Percentiles rank a stretch among this genome's conserved stretches.
Conservation (phyloP, 2,888 invertebrate species). For the Dermolepida albohirtum region DNA sequence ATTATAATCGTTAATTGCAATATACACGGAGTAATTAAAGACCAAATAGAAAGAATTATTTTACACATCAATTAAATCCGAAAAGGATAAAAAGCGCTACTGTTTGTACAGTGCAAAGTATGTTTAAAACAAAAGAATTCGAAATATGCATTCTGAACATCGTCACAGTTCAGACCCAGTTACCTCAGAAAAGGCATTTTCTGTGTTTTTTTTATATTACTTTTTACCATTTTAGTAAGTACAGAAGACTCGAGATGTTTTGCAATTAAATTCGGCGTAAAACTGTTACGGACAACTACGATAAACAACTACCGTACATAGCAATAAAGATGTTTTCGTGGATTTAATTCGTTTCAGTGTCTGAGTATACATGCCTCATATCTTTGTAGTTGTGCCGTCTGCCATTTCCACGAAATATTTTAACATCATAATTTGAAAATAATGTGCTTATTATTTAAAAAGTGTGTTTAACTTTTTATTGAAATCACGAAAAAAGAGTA, state of each 20-base stretch:
- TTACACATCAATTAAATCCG: conserved; percentile 23
- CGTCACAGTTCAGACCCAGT: conserved; percentile 23
- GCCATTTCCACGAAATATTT: conserved; percentile 5
- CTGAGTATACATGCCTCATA: not conserved
- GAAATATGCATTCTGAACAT: conserved; percentile 25
- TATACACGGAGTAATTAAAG: conserved; percentile 22
- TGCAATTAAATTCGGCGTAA: conserved; percentile 34
- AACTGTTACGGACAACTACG: conserved; percentile 17
- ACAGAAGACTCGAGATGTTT: conserved; percentile 11
- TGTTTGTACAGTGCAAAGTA: conserved; percentile 1
- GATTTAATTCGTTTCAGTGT: conserved; percentile 14
- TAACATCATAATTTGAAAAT: conserved; percentile 11
- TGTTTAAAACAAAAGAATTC: conserved; percentile 18
- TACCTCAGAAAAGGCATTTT: conserved; percentile 21
- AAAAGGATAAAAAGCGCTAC: conserved; percentile 10
- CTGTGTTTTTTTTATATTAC: conserved; percentile 12
- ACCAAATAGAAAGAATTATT: conserved; percentile 17
- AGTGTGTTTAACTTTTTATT: too few relatives aligned
- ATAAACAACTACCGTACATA: conserved; percentile 12
- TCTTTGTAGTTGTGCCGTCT: not conserved
- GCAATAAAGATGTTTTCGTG: conserved; percentile 32
- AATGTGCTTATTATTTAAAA: too few relatives aligned
- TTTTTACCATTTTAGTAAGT: conserved; percentile 30
- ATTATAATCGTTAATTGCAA: conserved; percentile 14
- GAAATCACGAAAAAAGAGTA: too few relatives aligned